Percentiles rank a stretch among this genome's conserved stretches.
Evolutionary conservation across 64 coral and sea anemone genomes (phyloP).

Genomic region (Stylophora pistillata): DNA sequence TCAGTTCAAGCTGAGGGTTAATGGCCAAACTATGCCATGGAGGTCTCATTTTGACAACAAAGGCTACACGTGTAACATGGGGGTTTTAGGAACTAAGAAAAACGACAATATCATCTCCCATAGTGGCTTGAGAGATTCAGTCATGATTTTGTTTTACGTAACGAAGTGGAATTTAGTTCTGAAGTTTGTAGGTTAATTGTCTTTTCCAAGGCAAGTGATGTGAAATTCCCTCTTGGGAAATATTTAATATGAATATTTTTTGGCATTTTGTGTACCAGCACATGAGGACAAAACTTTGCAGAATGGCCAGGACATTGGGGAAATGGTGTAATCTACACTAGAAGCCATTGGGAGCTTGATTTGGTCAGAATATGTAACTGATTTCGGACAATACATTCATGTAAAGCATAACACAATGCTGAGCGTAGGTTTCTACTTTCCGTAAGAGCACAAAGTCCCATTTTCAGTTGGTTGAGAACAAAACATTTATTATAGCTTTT

Average conservation of each 20-base stretch:
- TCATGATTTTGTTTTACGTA: neutral
- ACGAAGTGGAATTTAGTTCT: neutral
- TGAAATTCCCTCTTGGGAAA: neutral
- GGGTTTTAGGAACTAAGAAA: neutral
- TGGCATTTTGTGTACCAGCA: neutral
- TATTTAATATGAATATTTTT: constrained; percentile 1
- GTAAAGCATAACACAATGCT: constrained; percentile 8
- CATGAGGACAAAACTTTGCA: neutral
- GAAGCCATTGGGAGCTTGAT: neutral
- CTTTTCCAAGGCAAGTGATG: too few relatives aligned
- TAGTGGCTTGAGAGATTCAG: neutral
- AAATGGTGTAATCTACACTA: neutral
- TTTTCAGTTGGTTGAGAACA: neutral
- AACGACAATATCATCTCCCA: neutral
- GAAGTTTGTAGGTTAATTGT: too few relatives aligned
- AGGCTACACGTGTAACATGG: neutral
- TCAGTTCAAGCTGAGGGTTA: neutral
- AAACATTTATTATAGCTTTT: neutral
- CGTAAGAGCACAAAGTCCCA: neutral
- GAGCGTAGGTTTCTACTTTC: neutral
- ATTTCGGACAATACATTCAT: neutral
- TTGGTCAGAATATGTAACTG: neutral
- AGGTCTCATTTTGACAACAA: constrained; percentile 8
- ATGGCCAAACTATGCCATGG: neutral
- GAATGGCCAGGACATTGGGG: too few relatives aligned